A percentile compares a stretch with the other conserved stretches of the same genome.
Evolutionary conservation across 1,140 invertebrate species (phyloP).

Genomic region (Aphis gossypii): DNA sequence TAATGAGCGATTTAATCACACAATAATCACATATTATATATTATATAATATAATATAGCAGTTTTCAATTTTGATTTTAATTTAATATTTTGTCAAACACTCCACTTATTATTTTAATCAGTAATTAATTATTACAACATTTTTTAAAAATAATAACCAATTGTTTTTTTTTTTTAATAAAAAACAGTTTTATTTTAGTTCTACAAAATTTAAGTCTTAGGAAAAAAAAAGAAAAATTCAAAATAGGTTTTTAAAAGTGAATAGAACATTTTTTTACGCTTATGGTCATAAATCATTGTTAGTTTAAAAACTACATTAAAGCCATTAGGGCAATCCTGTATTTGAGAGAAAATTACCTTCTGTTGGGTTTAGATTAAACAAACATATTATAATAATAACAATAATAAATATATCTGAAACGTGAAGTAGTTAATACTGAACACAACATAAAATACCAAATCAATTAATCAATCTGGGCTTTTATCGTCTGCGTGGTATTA

Average conservation of each 20-base stretch:
- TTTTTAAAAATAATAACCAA: neutral
- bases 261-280: neutral
- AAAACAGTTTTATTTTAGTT: neutral
- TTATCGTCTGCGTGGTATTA: slow-evolving; percentile 23
- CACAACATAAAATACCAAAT: slow-evolving; percentile 35
- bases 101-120: neutral
- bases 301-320: neutral
- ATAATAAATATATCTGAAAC: slow-evolving; percentile 1
- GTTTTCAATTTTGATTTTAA: slow-evolving; percentile 26
- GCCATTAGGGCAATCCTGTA: neutral
- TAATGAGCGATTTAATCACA: neutral
- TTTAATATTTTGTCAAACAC: neutral
- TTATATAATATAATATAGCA: neutral
- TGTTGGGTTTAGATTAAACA: neutral
- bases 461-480: slow-evolving; percentile 49
- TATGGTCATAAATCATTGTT: neutral
- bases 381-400: neutral
- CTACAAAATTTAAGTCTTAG: neutral
- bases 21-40: neutral
- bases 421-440: slow-evolving; percentile 16
- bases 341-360: neutral
- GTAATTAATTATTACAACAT: neutral
- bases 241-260: neutral
- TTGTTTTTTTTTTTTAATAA: neutral
- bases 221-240: neutral